Evolutionary conservation across 2,113 vertebrate species (phyloP).

Genomic region (Regulus satrapa): DNA sequence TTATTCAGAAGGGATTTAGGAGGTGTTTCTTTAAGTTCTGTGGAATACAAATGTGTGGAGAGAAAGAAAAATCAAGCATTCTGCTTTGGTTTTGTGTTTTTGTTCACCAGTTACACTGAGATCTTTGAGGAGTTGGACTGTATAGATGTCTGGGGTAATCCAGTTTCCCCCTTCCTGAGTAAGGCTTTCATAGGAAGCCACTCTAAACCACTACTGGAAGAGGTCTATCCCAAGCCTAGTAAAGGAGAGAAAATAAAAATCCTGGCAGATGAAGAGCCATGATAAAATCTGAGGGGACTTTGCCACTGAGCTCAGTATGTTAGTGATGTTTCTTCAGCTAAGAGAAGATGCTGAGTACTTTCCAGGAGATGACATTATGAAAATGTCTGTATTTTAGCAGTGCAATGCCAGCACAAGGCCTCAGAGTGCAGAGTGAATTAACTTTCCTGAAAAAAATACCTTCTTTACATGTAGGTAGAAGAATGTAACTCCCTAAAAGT

Average conservation of each 20-base stretch:
- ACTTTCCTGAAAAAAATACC: neutral
- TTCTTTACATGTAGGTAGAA: neutral
- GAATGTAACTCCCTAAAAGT: neutral
- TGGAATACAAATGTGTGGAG: conserved; percentile 55
- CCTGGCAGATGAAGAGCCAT: neutral
- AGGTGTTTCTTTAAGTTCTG: conserved; percentile 50
- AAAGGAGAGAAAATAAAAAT: neutral
- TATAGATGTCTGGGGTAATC: conserved; percentile 6
- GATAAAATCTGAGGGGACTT: neutral
- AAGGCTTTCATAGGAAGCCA: neutral
- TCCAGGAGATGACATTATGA: neutral
- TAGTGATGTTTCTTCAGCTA: neutral
- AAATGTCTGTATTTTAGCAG: neutral
- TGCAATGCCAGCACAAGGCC: neutral
- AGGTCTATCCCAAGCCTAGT: neutral
- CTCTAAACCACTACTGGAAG: neutral
- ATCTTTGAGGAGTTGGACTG: conserved; percentile 34
- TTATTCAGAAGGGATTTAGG: conserved; percentile 69
- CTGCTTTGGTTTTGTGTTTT: conserved; percentile 17
- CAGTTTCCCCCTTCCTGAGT: neutral
- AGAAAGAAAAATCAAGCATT: conserved; percentile 43
- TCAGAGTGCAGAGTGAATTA: neutral
- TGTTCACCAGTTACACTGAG: conserved; percentile 33
- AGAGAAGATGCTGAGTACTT: neutral
- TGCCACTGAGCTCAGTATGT: neutral